phyloP scores from a whole-genome alignment of 2,113 vertebrate genomes.

The Neolamprologus sp. region DNA sequence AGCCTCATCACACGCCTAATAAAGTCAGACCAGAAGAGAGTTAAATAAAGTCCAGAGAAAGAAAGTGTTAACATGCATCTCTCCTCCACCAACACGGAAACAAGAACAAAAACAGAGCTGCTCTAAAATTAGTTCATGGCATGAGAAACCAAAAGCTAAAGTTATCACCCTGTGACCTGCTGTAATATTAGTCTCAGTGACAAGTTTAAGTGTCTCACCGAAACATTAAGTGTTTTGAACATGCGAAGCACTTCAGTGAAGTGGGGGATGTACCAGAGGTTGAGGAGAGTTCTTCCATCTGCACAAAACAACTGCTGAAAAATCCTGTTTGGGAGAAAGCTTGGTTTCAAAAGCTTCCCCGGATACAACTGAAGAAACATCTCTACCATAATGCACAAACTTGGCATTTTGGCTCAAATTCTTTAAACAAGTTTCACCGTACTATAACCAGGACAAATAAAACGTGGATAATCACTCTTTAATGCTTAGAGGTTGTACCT shows the following conservation, averaged over 20 bases:
- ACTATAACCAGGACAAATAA: not conserved
- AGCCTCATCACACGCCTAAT: slow-evolving; percentile 42
- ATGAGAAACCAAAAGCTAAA: not conserved
- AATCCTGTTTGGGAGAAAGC: slow-evolving; percentile 26
- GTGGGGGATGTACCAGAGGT: slow-evolving; percentile 73
- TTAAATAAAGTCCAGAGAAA: not conserved
- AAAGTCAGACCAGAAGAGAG: not conserved
- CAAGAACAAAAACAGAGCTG: not conserved
- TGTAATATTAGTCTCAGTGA: not conserved
- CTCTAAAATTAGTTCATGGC: not conserved
- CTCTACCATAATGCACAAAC: not conserved
- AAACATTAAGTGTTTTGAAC: slow-evolving; percentile 69
- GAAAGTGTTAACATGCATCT: not conserved
- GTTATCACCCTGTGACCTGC: not conserved
- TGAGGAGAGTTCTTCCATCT: slow-evolving; percentile 63
- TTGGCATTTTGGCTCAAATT: not conserved
- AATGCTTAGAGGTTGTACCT: slow-evolving; percentile 17
- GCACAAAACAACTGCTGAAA: slow-evolving; percentile 53
- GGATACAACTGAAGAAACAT: not conserved
- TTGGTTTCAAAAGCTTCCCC: not conserved
- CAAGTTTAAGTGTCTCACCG: slow-evolving; percentile 47
- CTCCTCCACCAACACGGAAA: not conserved
- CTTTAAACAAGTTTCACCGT: not conserved
- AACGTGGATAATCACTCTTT: not conserved
- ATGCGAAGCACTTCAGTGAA: slow-evolving; percentile 62